These are phyloP conservation scores for Atta texana DNA, from an alignment of 1,140 invertebrate genomes.

Conservation along the genomic window DNA sequence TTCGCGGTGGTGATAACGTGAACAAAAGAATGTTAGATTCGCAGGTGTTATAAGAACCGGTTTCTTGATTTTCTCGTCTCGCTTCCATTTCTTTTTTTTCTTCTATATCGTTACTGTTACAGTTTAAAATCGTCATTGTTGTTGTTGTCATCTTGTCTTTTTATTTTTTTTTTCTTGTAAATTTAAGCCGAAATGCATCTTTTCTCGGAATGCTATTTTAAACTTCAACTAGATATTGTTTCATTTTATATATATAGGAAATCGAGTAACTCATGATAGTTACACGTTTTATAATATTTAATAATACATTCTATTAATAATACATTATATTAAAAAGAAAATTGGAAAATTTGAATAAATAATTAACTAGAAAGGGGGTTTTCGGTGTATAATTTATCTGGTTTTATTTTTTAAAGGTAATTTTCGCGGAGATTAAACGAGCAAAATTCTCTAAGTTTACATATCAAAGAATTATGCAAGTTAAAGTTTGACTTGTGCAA, in stretches of 20 bases:
- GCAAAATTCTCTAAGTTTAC: neutral
- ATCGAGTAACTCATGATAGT: neutral
- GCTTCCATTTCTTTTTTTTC: conserved; percentile 20
- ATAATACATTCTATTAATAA: neutral
- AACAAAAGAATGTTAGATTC: conserved; percentile 53
- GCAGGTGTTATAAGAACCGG: conserved; percentile 56
- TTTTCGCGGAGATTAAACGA: neutral
- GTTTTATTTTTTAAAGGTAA: neutral
- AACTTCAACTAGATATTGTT: neutral
- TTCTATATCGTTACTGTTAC: conserved; percentile 43
- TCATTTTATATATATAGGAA: neutral
- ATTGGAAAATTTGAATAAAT: neutral
- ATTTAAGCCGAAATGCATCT: neutral
- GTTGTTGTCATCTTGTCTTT: conserved; percentile 14
- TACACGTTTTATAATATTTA: neutral
- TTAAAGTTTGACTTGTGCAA: neutral
- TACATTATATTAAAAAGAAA: neutral
- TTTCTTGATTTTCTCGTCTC: conserved; percentile 45
- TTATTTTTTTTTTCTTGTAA: neutral
- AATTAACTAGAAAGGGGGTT: neutral
- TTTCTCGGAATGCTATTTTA: neutral
- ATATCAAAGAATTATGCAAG: neutral
- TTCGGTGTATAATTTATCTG: neutral
- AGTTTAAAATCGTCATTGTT: conserved; percentile 34
- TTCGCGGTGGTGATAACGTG: conserved; percentile 66